Conservation (phyloP, 2,797 vertebrate species). For the Tamandua tetradactyla region DNA sequence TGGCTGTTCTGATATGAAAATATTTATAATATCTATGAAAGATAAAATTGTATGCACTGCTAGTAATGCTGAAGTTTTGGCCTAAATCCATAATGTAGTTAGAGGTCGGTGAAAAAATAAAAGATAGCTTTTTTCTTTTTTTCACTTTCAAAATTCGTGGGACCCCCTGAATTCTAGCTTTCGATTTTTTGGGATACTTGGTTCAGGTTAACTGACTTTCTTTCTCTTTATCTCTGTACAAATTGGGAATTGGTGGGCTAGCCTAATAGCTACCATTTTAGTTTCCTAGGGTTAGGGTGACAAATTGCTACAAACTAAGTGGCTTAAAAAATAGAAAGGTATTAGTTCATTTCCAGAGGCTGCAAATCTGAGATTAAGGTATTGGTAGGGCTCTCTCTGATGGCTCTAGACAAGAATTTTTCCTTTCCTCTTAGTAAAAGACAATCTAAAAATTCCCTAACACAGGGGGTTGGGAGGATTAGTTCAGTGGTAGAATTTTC, state of each 20-base stretch:
- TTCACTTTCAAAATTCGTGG: neutral
- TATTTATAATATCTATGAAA: neutral
- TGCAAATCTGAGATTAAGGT: no score
- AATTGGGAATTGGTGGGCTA: neutral
- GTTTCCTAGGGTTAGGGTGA: no score
- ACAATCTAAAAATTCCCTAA: no score
- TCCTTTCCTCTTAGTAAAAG: neutral
- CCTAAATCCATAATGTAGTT: neutral
- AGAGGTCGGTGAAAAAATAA: neutral
- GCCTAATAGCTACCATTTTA: neutral
- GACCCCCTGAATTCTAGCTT: neutral
- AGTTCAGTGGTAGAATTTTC: no score
- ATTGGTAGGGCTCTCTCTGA: no score
- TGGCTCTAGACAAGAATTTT: no score
- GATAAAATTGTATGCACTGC: neutral
- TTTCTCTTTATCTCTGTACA: slow-evolving; percentile 11
- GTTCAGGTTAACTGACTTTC: neutral
- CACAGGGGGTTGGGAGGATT: no score
- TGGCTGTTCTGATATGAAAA: neutral
- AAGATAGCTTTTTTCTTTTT: no score
- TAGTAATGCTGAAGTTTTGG: neutral
- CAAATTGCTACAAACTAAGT: no score
- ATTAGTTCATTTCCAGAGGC: no score
- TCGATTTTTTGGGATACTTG: neutral
- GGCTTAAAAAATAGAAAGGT: no score